phyloP scores from a whole-genome alignment of 2,113 vertebrate species.

The Glareola pratincola region DNA sequence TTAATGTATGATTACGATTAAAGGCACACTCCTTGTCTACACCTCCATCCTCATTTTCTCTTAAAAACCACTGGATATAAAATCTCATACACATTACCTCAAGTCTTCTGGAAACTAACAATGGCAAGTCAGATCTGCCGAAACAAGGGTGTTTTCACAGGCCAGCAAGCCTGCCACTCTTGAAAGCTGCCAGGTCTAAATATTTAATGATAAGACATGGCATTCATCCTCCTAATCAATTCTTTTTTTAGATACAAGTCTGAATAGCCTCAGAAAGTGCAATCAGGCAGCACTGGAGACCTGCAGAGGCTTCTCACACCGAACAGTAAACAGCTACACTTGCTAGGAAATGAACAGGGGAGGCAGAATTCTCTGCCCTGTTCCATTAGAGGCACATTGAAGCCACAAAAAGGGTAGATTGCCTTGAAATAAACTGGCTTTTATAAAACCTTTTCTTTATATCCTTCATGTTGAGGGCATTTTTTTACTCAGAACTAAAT shows the following conservation, averaged over 20 bases:
- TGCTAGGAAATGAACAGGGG: background rate
- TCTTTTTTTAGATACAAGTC: background rate
- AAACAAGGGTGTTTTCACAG: background rate
- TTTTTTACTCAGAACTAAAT: background rate
- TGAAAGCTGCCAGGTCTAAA: slow-evolving; percentile 43
- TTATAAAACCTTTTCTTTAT: background rate
- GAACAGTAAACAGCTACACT: background rate
- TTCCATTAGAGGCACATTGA: background rate
- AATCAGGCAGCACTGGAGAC: background rate
- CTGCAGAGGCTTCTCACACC: background rate
- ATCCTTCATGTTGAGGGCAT: background rate
- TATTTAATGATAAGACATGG: slow-evolving; percentile 35
- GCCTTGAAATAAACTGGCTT: background rate
- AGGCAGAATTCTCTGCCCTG: background rate
- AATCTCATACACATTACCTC: background rate
- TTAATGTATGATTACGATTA: background rate
- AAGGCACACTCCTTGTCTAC: background rate
- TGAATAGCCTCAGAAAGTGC: background rate
- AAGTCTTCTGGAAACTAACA: background rate
- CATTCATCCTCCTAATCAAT: slow-evolving; percentile 25
- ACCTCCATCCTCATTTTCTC: background rate
- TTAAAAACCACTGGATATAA: background rate
- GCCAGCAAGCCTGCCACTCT: background rate
- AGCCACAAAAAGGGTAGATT: background rate
- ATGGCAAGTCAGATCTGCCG: background rate